phyloP scores from a whole-genome alignment of 2,113 vertebrate species.

The Haemorhous mexicanus region DNA sequence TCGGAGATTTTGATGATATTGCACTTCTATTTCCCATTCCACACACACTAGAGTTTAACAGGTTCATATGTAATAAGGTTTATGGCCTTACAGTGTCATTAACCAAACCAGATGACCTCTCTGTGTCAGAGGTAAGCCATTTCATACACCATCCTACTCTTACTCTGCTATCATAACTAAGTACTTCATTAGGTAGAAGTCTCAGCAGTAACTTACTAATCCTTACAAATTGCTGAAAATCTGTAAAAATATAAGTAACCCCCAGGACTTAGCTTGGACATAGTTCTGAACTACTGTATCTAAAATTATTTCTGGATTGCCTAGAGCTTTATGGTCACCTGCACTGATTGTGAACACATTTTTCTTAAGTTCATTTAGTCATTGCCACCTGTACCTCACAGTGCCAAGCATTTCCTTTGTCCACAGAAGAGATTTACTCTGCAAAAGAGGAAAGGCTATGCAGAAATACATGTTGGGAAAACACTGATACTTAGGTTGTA shows the following conservation, averaged over 20 bases:
- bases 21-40: neutral
- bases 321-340: neutral
- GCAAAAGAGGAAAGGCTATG: neutral
- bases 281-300: neutral
- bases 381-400: neutral
- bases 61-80: neutral
- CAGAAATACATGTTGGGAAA: neutral
- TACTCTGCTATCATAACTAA: neutral
- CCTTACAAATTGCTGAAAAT: neutral
- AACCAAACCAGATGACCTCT: neutral
- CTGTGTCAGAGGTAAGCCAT: neutral
- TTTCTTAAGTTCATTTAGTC: neutral
- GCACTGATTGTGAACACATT: neutral
- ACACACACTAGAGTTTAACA: neutral
- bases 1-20: neutral
- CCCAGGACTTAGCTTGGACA: neutral
- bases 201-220: neutral
- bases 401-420: neutral
- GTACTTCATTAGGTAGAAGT: neutral
- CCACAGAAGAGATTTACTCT: neutral
- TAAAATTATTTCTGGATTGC: neutral
- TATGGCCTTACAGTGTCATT: neutral
- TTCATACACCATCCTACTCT: neutral
- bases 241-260: neutral
- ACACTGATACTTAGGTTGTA: neutral